Conservation (phyloP, 2,113 vertebrate species). For the Ictidomys tridecemlineatus region DNA sequence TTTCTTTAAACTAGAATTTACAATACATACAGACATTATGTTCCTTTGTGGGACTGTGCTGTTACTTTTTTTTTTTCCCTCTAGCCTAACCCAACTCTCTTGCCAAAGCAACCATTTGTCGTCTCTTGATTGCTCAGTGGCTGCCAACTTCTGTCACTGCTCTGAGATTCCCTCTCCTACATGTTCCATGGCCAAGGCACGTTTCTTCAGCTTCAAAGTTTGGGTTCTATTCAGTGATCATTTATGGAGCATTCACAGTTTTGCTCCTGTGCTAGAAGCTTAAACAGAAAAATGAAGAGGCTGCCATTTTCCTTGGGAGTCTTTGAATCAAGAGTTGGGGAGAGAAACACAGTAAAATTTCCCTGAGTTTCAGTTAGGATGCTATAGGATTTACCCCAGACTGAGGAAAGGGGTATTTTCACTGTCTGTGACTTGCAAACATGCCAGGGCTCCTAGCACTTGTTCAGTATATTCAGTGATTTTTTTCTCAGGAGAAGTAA, state of each 20-base stretch:
- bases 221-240: not conserved
- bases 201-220: not conserved
- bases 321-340: not conserved
- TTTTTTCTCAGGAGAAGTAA: slow-evolving; percentile 6
- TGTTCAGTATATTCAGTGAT: not conserved
- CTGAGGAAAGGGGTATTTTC: not conserved
- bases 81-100: not conserved
- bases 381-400: not conserved
- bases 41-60: not conserved
- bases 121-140: too few relatives aligned
- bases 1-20: slow-evolving; percentile 39
- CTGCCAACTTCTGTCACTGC: too few relatives aligned
- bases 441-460: not conserved
- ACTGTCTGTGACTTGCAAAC: not conserved
- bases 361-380: not conserved
- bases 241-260: not conserved
- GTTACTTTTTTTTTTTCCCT: not conserved
- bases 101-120: not conserved
- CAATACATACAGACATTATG: not conserved
- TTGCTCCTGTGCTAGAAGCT: not conserved
- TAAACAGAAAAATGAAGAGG: slow-evolving; percentile 4
- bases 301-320: not conserved
- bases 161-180: not conserved
- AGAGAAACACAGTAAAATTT: not conserved
- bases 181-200: not conserved